These are phyloP conservation scores for Holacanthus passer DNA, from an alignment of 2,113 vertebrate species.

Conservation along the genomic window DNA sequence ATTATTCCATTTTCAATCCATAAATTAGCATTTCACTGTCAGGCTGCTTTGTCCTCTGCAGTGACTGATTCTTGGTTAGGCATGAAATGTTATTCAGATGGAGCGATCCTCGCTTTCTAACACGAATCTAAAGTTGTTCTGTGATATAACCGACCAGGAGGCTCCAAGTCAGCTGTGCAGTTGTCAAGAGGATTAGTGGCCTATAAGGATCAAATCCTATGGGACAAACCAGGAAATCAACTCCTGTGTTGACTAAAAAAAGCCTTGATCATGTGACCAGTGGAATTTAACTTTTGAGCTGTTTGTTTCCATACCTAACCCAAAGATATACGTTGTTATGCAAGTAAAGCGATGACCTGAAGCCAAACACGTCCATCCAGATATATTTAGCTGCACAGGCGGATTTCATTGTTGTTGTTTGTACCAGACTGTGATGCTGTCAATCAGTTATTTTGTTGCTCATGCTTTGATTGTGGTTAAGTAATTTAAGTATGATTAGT, in stretches of 20 bases:
- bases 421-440: neutral
- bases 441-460: neutral
- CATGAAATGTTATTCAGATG: neutral
- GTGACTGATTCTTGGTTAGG: neutral
- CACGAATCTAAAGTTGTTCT: conserved; percentile 15
- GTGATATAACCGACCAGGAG: conserved; percentile 36
- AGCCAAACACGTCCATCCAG: neutral
- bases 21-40: conserved; percentile 26
- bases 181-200: conserved; percentile 51
- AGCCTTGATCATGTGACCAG: neutral
- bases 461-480: neutral
- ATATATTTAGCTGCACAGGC: neutral
- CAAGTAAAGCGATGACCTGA: conserved; percentile 10
- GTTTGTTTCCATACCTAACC: neutral
- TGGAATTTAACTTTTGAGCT: conserved; percentile 11
- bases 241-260: conserved; percentile 21
- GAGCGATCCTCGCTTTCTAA: conserved; percentile 3
- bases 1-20: conserved; percentile 34
- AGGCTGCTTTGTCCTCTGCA: neutral
- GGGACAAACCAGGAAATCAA: conserved; percentile 32
- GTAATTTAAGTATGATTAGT: neutral
- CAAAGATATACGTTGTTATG: conserved; percentile 22
- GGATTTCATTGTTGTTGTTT: neutral
- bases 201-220: conserved; percentile 31
- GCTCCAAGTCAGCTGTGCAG: conserved; percentile 4